Evolutionary conservation across 1,140 invertebrate genomes (phyloP).

Genomic region (Piezodorus guildinii): DNA sequence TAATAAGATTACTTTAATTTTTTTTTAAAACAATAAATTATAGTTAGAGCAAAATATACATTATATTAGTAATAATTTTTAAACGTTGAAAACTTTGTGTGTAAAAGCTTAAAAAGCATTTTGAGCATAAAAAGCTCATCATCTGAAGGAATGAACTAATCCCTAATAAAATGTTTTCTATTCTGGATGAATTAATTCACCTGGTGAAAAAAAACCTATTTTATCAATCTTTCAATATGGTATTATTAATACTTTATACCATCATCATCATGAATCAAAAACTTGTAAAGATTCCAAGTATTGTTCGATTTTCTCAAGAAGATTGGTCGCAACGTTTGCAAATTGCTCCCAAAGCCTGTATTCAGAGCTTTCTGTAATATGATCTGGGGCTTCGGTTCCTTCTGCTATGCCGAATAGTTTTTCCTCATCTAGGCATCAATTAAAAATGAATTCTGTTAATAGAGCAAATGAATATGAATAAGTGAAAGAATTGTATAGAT

Average conservation of each 20-base stretch:
- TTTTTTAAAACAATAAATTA: no score
- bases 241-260: background rate
- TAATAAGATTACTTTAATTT: no score
- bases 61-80: no score
- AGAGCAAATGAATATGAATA: background rate
- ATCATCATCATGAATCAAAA: background rate
- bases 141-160: no score
- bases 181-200: no score
- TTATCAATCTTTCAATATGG: no score
- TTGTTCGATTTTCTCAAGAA: conserved; percentile 40
- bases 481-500: background rate
- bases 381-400: conserved; percentile 24
- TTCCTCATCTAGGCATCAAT: conserved; percentile 30
- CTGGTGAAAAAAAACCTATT: no score
- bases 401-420: conserved; percentile 30
- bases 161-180: no score
- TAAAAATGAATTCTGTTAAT: conserved; percentile 8
- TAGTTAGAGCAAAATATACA: no score
- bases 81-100: no score
- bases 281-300: conserved; percentile 26
- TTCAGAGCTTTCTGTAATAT: conserved; percentile 25
- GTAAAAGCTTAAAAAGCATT: no score
- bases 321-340: conserved; percentile 47
- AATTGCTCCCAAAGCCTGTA: conserved; percentile 47
- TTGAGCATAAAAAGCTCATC: no score